phyloP scores from a whole-genome alignment of 2,888 invertebrate genomes.

The Habroteleia sp. region DNA sequence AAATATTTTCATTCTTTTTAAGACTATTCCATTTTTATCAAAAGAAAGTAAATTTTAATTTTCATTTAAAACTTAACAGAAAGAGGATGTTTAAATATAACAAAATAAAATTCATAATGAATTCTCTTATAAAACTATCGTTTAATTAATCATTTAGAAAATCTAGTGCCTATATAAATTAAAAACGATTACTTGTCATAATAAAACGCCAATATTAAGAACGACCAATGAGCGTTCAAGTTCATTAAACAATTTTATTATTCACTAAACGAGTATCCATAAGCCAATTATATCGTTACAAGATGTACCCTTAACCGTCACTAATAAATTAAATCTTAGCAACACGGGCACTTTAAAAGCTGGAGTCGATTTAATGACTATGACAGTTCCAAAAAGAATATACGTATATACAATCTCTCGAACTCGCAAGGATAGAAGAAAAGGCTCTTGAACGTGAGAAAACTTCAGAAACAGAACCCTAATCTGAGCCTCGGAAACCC shows the following conservation, averaged over 20 bases:
- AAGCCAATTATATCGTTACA: conserved; percentile 32
- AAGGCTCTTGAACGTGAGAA: conserved; percentile 74
- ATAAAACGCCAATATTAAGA: too few relatives aligned
- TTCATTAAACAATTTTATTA: conserved; percentile 35
- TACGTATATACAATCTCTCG: conserved; percentile 48
- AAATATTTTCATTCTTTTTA: too few relatives aligned
- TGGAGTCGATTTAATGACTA: conserved; percentile 46
- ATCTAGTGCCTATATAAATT: too few relatives aligned
- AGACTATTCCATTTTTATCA: too few relatives aligned
- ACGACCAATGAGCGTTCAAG: neutral
- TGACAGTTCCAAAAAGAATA: conserved; percentile 41
- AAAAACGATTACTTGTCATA: too few relatives aligned
- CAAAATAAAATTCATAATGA: too few relatives aligned
- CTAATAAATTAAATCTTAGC: conserved; percentile 47
- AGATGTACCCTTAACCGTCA: conserved; percentile 39
- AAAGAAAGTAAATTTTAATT: too few relatives aligned
- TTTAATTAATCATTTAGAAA: too few relatives aligned
- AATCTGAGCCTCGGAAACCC: conserved; percentile 61
- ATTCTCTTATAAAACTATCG: too few relatives aligned
- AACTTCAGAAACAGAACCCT: conserved; percentile 69
- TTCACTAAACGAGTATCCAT: conserved; percentile 19
- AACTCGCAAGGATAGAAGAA: conserved; percentile 34
- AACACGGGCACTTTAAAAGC: conserved; percentile 20
- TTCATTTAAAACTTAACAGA: too few relatives aligned
- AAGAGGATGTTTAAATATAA: too few relatives aligned